Percentiles rank a stretch among this genome's conserved stretches.
phyloP scores from a whole-genome alignment of 2,113 vertebrate genomes.

The Oryzias melastigma region DNA sequence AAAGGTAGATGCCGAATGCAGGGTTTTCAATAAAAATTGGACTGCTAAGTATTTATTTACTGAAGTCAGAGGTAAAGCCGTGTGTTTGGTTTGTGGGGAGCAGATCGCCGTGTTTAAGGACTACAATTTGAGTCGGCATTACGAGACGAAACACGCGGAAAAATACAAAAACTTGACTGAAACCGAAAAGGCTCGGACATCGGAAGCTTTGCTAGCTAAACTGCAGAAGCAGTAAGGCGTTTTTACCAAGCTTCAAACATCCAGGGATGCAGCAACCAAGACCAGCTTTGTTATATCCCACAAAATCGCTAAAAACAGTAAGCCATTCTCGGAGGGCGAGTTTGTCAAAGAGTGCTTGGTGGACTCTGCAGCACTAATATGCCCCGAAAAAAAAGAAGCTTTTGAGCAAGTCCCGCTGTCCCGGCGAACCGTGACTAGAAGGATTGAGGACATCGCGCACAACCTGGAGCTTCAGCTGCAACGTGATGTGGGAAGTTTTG shows the following conservation, averaged over 20 bases:
- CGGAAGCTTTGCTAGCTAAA: background rate
- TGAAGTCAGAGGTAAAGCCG: slow-evolving; percentile 9
- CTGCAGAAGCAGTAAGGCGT: no score
- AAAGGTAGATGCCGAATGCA: background rate
- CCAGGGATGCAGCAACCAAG: no score
- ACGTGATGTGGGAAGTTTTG: background rate
- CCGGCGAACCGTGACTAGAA: background rate
- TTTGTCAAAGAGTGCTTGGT: no score
- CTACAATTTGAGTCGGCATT: slow-evolving; percentile 6
- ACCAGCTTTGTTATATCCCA: no score
- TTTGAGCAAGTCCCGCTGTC: background rate
- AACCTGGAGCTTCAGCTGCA: slow-evolving; percentile 1
- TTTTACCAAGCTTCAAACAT: no score
- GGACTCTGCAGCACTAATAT: background rate
- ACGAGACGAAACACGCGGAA: background rate
- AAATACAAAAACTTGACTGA: slow-evolving; percentile 9
- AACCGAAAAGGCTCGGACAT: background rate
- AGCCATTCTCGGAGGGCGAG: no score
- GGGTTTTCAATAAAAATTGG: slow-evolving; percentile 8
- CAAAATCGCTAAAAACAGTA: no score
- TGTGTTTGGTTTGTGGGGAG: slow-evolving; percentile 16
- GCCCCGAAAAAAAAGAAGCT: background rate
- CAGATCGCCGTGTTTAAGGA: slow-evolving; percentile 11
- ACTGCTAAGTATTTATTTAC: slow-evolving; percentile 28
- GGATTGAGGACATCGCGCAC: background rate